A percentile compares a stretch with the other conserved stretches of the same genome.
These are phyloP conservation scores for Drosophila cracens DNA, from an alignment of 2,888 invertebrate species.

Conservation along the genomic window DNA sequence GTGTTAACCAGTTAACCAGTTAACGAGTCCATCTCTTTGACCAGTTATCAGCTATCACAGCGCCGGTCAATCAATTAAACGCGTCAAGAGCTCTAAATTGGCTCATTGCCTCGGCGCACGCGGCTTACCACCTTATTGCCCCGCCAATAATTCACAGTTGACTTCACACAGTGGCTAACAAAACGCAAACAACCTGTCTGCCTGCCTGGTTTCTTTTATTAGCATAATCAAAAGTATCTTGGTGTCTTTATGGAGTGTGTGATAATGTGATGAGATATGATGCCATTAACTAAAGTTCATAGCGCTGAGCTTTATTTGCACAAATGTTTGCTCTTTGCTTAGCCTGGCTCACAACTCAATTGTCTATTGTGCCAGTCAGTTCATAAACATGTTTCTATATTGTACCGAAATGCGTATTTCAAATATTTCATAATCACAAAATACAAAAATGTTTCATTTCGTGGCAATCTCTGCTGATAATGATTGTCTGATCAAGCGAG, in stretches of 20 bases:
- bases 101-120: slow-evolving; percentile 37
- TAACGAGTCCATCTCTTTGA: background rate
- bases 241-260: slow-evolving; percentile 24
- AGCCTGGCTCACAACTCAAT: background rate
- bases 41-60: background rate
- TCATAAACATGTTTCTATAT: background rate
- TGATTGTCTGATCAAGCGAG: background rate
- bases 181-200: slow-evolving; percentile 19
- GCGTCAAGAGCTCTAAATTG: slow-evolving; percentile 20
- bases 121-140: slow-evolving; percentile 27
- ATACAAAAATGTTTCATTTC: slow-evolving; percentile 1
- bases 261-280: background rate
- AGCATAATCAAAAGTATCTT: slow-evolving; percentile 33
- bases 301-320: slow-evolving; percentile 4
- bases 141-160: background rate
- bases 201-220: slow-evolving; percentile 30
- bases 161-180: slow-evolving; percentile 41
- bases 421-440: slow-evolving; percentile 2
- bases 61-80: slow-evolving; percentile 39
- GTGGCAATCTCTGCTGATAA: slow-evolving; percentile 14
- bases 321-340: slow-evolving; percentile 24
- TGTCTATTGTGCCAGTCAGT: background rate
- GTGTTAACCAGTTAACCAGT: background rate
- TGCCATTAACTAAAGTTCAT: background rate
- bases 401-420: background rate